Conservation (phyloP, 2,888 invertebrate species). For the Camponotus fellah region DNA sequence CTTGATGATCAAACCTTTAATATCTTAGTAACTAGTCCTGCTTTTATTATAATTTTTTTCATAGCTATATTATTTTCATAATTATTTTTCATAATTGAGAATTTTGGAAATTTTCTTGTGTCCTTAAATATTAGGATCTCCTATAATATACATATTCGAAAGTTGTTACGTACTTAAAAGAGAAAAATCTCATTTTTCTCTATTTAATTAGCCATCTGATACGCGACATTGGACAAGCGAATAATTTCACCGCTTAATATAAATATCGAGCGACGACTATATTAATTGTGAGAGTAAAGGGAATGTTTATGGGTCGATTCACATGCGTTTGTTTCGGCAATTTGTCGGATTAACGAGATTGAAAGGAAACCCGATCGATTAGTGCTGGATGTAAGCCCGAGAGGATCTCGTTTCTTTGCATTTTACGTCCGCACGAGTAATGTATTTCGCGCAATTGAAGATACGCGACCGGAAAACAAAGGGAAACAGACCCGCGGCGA, state of each 20-base stretch:
- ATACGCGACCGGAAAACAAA: conserved; percentile 23
- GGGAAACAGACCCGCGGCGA: conserved; percentile 2
- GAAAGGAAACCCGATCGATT: conserved; percentile 49
- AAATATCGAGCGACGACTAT: background rate
- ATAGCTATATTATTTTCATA: too few species aligned
- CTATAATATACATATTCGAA: background rate
- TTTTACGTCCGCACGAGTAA: conserved; percentile 25
- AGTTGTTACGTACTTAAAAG: background rate
- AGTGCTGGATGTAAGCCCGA: conserved; percentile 17
- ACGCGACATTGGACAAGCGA: background rate
- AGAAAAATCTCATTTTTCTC: background rate
- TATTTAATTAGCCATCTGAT: conserved; percentile 23
- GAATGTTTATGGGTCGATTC: conserved; percentile 15
- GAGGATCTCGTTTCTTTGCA: conserved; percentile 7
- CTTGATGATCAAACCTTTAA: too few species aligned
- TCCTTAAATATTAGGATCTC: too few species aligned
- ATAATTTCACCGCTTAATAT: conserved; percentile 46
- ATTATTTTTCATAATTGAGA: too few species aligned
- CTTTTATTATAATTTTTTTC: too few species aligned
- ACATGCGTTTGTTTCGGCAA: conserved; percentile 36
- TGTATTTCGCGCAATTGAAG: conserved; percentile 41
- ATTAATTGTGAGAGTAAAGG: conserved; percentile 36
- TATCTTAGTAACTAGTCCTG: too few species aligned
- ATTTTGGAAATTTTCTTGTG: too few species aligned
- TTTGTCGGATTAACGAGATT: conserved; percentile 49